A percentile compares a stretch with the other conserved stretches of the same genome.
phyloP scores from a whole-genome alignment of 2,888 invertebrate species.

The Orgyia antiqua region DNA sequence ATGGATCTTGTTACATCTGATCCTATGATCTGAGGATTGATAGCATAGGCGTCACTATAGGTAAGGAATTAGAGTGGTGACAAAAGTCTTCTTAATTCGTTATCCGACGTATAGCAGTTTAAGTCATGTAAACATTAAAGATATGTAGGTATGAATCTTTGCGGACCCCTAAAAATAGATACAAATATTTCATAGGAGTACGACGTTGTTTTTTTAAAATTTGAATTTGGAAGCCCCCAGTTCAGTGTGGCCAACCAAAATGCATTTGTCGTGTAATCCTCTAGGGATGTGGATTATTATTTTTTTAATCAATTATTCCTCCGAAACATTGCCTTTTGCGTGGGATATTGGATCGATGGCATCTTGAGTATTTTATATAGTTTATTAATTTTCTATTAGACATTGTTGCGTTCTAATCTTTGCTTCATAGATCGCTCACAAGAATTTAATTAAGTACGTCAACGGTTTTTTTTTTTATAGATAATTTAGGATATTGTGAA shows the following conservation, averaged over 20 bases:
- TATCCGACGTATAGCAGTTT: too few relatives aligned
- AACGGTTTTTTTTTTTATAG: too few relatives aligned
- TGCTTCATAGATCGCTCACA: conserved; percentile 5
- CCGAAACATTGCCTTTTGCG: conserved; percentile 48
- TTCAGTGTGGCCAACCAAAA: conserved; percentile 72
- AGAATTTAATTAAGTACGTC: neutral
- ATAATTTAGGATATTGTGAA: too few relatives aligned
- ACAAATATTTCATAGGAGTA: conserved; percentile 36
- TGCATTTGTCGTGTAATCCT: conserved; percentile 77
- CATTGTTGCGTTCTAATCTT: conserved; percentile 35
- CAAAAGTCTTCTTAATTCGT: too few relatives aligned
- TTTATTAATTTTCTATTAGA: conserved; percentile 60
- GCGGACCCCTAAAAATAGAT: conserved; percentile 27
- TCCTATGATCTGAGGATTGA: too few relatives aligned
- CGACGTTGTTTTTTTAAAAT: conserved; percentile 40
- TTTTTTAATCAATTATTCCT: conserved; percentile 61
- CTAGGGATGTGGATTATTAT: conserved; percentile 66
- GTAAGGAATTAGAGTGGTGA: too few relatives aligned
- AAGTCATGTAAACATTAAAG: too few relatives aligned
- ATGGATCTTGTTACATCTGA: too few relatives aligned
- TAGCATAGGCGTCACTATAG: too few relatives aligned
- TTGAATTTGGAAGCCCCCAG: conserved; percentile 51
- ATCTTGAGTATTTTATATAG: conserved; percentile 42
- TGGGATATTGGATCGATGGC: conserved; percentile 52
- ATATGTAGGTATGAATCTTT: too few relatives aligned